Base-by-base conservation (phyloP, 2,888 invertebrate species). In the Andrena marginata region DNA sequence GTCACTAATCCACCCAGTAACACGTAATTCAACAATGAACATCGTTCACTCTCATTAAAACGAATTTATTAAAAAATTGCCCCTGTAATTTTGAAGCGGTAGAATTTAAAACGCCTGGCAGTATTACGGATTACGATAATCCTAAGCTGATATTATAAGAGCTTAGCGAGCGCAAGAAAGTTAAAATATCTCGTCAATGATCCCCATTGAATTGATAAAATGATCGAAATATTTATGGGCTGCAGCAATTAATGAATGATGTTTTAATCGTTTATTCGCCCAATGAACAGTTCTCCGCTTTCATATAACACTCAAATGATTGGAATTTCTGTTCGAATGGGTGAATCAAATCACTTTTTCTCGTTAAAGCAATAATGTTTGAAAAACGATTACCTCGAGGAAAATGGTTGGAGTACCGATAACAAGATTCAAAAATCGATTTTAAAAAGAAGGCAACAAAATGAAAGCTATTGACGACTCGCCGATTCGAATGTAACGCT, bases 51-150 rank as follows among this genome's bases (percentile, higher is more conserved):
- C 23, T 49, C 49, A 10, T 62, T 69, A 63, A 49, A 62, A 33
- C 10, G 26, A 62, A 70, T 76, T 76, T 33, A 13, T 51, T 8
- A 51, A 68, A 42, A 77, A 68, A 79, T 69, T 69, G 16, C 51
- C 4, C 48, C 13, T 49, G 75, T 67, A 67, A 23, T 31, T 29
- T 23, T 10, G 16, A 33, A 48, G 16, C 33, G 23, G 68, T 80
- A 68, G 71, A 68, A 49, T 76, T 82, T 63, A 65, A 71, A 65
- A 68, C 16, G 10, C 5, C 1, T 48, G 64, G 60, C 60, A 35
- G 62, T 54, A 70, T 60, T 65, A 29, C 35, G 29, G 77, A 85
- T 77, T 77, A 51, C 29, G 48, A 42, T 49, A 54, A 72, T 82
- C 71, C 60, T 49, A 62, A 73, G 60, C 29, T 54, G 23, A 20